Percentiles rank a stretch among this genome's conserved stretches.
Conservation (phyloP, 2,113 vertebrate species). For the Emydocephalus ijimae region DNA sequence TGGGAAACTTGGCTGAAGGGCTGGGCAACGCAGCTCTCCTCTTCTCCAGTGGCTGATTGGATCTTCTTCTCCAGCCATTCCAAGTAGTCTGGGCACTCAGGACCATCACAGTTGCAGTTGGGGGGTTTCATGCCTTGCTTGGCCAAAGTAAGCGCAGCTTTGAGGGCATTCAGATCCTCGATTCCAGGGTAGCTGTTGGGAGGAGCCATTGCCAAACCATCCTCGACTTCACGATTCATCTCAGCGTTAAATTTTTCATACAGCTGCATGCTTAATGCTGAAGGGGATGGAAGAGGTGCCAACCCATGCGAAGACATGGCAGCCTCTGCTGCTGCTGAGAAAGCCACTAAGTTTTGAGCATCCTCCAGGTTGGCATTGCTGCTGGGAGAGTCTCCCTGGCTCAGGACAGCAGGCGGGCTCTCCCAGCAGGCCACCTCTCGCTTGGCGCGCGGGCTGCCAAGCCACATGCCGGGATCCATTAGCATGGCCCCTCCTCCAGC, state of each 20-base stretch:
- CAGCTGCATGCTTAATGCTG: constrained; percentile 72
- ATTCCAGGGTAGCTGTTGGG: constrained; percentile 58
- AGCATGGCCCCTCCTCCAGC: constrained; percentile 62
- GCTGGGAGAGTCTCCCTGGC: constrained; percentile 55
- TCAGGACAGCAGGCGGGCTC: constrained; percentile 43
- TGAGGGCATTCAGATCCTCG: constrained; percentile 85
- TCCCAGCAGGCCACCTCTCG: constrained; percentile 70
- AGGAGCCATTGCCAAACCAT: constrained; percentile 38
- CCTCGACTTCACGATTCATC: constrained; percentile 70
- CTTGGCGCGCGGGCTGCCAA: constrained; percentile 61
- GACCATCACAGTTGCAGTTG: constrained; percentile 93
- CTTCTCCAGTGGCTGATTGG: constrained; percentile 70
- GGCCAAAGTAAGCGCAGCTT: constrained; percentile 84
- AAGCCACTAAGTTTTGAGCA: constrained; percentile 89
- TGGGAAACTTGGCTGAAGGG: neutral
- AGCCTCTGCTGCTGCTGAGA: constrained; percentile 81
- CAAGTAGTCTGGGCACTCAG: constrained; percentile 95
- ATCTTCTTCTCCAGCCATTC: constrained; percentile 97
- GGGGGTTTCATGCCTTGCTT: constrained; percentile 92
- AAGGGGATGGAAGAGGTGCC: constrained; percentile 47
- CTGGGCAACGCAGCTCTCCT: constrained; percentile 46
- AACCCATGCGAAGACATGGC: constrained; percentile 79
- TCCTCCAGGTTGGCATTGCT: constrained; percentile 81
- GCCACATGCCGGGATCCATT: constrained; percentile 64
- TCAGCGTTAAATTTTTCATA: constrained; percentile 91